Evolutionary conservation across 2,113 vertebrate genomes (phyloP).

Genomic region (Thunnus thynnus): DNA sequence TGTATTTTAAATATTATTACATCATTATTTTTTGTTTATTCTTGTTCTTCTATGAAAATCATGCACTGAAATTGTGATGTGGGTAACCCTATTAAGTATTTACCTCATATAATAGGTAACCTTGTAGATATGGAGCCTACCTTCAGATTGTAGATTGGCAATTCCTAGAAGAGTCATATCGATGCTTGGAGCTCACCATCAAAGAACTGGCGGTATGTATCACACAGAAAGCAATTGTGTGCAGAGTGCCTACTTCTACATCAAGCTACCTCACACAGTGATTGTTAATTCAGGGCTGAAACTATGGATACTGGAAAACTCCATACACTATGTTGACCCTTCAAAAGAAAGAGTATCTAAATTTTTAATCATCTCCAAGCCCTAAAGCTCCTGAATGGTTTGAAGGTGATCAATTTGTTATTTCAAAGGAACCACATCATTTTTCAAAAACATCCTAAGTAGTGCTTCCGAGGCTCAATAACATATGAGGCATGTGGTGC

Average conservation of each 20-base stretch:
- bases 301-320: neutral
- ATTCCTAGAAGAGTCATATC: slow-evolving; percentile 18
- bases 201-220: slow-evolving; percentile 33
- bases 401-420: slow-evolving; percentile 20
- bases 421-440: slow-evolving; percentile 12
- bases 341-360: neutral
- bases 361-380: slow-evolving; percentile 13
- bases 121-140: neutral
- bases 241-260: slow-evolving; percentile 31
- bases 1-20: too few species aligned
- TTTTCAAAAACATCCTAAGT: slow-evolving; percentile 4
- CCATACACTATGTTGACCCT: neutral
- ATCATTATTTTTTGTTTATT: too few species aligned
- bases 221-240: slow-evolving; percentile 32
- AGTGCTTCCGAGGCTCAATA: neutral
- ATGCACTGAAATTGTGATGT: too few species aligned
- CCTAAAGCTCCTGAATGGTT: slow-evolving; percentile 4
- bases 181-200: neutral
- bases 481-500: neutral
- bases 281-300: slow-evolving; percentile 38
- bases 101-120: too few species aligned
- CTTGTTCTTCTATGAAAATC: too few species aligned
- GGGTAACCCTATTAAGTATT: too few species aligned
- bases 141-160: slow-evolving; percentile 17
- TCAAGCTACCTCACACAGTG: slow-evolving; percentile 24